phyloP scores from a whole-genome alignment of 30 jellyfish, hydroid and myxozoan genomes.

The Hydractinia echinata region DNA sequence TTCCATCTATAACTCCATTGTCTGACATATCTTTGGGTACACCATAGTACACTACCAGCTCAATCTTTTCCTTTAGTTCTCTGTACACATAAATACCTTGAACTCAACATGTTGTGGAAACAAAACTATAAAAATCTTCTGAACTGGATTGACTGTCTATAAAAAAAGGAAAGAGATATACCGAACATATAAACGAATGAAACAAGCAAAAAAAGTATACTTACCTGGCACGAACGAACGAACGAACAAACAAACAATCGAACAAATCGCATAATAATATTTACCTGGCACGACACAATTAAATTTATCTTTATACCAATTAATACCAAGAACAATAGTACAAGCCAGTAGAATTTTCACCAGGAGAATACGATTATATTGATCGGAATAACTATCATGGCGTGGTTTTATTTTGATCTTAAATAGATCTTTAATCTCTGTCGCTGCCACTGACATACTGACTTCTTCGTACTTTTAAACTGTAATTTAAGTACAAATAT shows the following conservation, averaged over 20 bases:
- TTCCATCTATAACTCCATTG: slow-evolving; percentile 1
- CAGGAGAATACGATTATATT: slow-evolving; percentile 39
- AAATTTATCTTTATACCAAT: slow-evolving; percentile 29
- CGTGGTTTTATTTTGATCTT: slow-evolving; percentile 25
- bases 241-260: too few species aligned
- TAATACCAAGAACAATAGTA: slow-evolving; percentile 28
- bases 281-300: slow-evolving; percentile 39
- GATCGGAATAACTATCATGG: slow-evolving; percentile 32
- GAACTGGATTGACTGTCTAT: not conserved
- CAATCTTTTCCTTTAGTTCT: not conserved
- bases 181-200: too few species aligned
- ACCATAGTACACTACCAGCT: not conserved
- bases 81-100: slow-evolving; percentile 6
- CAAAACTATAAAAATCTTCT: not conserved
- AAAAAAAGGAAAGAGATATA: not conserved
- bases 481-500: too few species aligned
- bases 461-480: not conserved
- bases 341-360: slow-evolving; percentile 29
- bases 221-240: too few species aligned
- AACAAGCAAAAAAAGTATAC: too few species aligned
- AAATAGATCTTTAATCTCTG: slow-evolving; percentile 34
- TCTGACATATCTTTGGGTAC: not conserved
- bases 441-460: slow-evolving; percentile 37
- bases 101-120: slow-evolving; percentile 8
- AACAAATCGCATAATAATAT: too few species aligned